phyloP scores from a whole-genome alignment of 1,140 invertebrate species.

The Maniola jurtina region DNA sequence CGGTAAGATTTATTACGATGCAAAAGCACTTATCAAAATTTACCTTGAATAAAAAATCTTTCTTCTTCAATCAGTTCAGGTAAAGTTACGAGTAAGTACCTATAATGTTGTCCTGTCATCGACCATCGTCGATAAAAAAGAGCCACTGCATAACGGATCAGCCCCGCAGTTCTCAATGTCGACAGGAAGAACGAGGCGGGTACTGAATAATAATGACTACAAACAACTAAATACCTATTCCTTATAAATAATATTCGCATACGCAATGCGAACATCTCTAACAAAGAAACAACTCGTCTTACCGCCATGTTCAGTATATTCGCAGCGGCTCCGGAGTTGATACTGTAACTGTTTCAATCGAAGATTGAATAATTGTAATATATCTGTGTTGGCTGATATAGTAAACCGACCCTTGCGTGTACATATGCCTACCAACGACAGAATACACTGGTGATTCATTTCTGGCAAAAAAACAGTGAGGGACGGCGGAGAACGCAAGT shows the following conservation, averaged over 20 bases:
- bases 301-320: conserved; percentile 9
- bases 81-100: too few species aligned
- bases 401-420: conserved; percentile 43
- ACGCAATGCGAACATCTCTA: conserved; percentile 19
- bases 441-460: conserved; percentile 58
- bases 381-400: conserved; percentile 20
- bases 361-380: neutral
- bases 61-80: too few species aligned
- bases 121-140: neutral
- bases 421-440: conserved; percentile 46
- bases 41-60: too few species aligned
- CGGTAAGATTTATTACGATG: too few species aligned
- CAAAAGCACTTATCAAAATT: too few species aligned
- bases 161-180: conserved; percentile 8
- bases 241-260: conserved; percentile 45
- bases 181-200: conserved; percentile 50
- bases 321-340: neutral
- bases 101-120: neutral
- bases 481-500: conserved; percentile 66
- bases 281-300: neutral
- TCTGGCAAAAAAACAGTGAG: conserved; percentile 56
- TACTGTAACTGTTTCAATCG: neutral
- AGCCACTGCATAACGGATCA: conserved; percentile 14
- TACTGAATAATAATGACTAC: conserved; percentile 59
- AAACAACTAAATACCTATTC: conserved; percentile 28